Conservation (phyloP, 2,797 vertebrate species). For the Vireo griseus region DNA sequence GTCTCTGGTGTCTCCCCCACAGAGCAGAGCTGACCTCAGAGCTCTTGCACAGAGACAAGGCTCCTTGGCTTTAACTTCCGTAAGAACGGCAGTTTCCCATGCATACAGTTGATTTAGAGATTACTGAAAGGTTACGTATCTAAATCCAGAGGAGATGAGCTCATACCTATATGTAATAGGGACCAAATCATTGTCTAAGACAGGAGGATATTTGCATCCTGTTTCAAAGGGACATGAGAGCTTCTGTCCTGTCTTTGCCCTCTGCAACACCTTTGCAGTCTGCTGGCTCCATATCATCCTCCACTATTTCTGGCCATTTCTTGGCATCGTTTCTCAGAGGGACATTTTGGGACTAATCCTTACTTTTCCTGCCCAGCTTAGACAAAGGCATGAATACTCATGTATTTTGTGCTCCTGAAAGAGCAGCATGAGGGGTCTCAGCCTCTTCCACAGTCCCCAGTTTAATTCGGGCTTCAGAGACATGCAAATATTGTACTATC, state of each 20-base stretch:
- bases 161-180: slow-evolving; percentile 12
- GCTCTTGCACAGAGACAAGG: background rate
- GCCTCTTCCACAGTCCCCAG: background rate
- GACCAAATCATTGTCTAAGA: background rate
- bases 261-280: background rate
- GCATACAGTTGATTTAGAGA: background rate
- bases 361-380: background rate
- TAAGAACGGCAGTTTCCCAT: background rate
- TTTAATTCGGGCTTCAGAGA: background rate
- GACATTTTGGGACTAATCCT: background rate
- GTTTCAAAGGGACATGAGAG: background rate
- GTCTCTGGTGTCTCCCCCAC: background rate
- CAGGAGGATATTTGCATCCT: background rate
- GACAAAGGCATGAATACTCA: background rate
- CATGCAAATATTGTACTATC: background rate
- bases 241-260: background rate
- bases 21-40: background rate
- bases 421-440: background rate
- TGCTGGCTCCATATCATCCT: background rate
- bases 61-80: background rate
- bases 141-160: slow-evolving; percentile 19
- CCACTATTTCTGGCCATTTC: background rate
- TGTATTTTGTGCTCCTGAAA: background rate
- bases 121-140: background rate
- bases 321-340: background rate